Conservation (phyloP, 2,888 invertebrate genomes). For the Thalpophila matura region DNA sequence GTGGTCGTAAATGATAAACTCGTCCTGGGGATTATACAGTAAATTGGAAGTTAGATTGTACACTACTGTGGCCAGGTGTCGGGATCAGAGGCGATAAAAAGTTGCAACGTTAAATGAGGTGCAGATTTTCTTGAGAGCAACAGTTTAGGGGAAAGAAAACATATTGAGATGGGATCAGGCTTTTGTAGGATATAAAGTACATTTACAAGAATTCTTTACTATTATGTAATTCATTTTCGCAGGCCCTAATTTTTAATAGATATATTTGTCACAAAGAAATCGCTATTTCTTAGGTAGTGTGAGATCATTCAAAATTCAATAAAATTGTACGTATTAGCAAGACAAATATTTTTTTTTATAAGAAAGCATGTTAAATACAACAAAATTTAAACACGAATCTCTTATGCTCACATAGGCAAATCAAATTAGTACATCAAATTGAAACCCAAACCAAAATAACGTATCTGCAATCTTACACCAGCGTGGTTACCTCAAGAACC, state of each 20-base stretch:
- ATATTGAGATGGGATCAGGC: too few relatives aligned
- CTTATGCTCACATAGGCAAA: neutral
- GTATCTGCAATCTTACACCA: constrained; percentile 14
- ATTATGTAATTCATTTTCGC: too few relatives aligned
- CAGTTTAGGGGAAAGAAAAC: neutral
- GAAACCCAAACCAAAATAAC: neutral
- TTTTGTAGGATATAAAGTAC: too few relatives aligned
- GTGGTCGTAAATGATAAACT: constrained; percentile 77
- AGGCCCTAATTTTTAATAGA: too few relatives aligned
- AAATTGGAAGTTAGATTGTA: constrained; percentile 74
- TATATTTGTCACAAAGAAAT: too few relatives aligned
- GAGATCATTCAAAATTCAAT: too few relatives aligned
- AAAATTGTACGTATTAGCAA: too few relatives aligned
- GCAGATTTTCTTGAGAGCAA: constrained; percentile 16
- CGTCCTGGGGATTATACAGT: constrained; percentile 72
- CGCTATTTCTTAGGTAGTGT: too few relatives aligned
- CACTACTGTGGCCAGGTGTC: constrained; percentile 59
- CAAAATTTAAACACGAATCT: too few relatives aligned
- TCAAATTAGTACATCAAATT: neutral
- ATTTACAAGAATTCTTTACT: too few relatives aligned
- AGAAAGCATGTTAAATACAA: too few relatives aligned
- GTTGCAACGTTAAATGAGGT: constrained; percentile 22
- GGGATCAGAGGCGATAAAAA: constrained; percentile 38
- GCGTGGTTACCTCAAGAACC: constrained; percentile 61
- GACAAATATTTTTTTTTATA: too few relatives aligned